These are phyloP conservation scores for Odontocerum albicorne DNA, from an alignment of 2,888 invertebrate genomes.

Conservation along the genomic window DNA sequence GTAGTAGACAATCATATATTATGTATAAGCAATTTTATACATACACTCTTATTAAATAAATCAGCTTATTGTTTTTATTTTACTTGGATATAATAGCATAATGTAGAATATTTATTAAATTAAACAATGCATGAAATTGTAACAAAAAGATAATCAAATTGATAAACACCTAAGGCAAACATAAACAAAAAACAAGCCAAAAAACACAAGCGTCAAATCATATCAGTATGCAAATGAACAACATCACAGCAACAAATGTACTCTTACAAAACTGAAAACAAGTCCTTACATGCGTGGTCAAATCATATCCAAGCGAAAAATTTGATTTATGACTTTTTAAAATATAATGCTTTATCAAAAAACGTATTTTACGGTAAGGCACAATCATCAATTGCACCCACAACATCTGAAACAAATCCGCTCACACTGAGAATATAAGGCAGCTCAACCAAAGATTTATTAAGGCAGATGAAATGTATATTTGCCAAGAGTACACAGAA, in stretches of 20 bases:
- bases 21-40: too few relatives aligned
- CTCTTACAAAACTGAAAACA: conserved; percentile 1
- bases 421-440: neutral
- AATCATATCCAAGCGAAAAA: neutral
- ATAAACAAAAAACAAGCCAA: neutral
- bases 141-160: neutral
- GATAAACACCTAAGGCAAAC: neutral
- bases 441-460: conserved; percentile 1
- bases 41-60: too few relatives aligned
- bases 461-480: conserved; percentile 29
- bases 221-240: neutral
- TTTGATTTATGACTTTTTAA: conserved; percentile 2
- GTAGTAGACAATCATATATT: too few relatives aligned
- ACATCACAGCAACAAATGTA: neutral
- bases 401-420: conserved; percentile 11
- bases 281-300: conserved; percentile 16
- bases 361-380: conserved; percentile 10
- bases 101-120: neutral
- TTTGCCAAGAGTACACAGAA: conserved; percentile 33
- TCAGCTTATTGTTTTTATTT: neutral
- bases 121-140: neutral
- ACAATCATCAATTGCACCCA: conserved; percentile 18
- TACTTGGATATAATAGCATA: neutral
- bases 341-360: conserved; percentile 9
- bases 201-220: neutral